A percentile compares a stretch with the other conserved stretches of the same genome.
phyloP scores from a whole-genome alignment of 2,888 invertebrate genomes.

The Leptinotarsa peninsularis region DNA sequence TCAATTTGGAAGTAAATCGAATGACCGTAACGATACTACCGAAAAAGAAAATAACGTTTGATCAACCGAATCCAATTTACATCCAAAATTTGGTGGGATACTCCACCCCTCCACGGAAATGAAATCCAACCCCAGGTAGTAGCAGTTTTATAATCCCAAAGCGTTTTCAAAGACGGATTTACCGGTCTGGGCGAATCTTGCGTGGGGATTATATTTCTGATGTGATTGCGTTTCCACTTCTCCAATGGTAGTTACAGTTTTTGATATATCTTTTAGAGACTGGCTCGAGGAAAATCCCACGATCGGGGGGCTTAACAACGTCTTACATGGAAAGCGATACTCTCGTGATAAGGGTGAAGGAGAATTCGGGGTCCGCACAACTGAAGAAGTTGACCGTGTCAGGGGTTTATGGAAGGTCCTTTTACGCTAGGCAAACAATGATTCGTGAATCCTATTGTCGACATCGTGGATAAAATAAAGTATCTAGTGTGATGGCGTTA shows the following conservation, averaged over 20 bases:
- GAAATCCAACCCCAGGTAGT: constrained; percentile 19
- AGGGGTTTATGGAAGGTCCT: background rate
- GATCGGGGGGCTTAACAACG: constrained; percentile 58
- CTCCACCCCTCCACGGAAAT: background rate
- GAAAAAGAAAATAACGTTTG: background rate
- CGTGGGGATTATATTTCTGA: constrained; percentile 49
- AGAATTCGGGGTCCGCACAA: background rate
- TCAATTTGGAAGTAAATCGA: background rate
- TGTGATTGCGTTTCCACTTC: constrained; percentile 50
- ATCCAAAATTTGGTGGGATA: background rate
- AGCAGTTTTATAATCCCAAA: constrained; percentile 36
- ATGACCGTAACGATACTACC: background rate
- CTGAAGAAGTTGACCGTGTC: constrained; percentile 2
- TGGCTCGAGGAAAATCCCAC: constrained; percentile 58
- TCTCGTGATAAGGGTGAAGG: background rate
- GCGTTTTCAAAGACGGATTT: constrained; percentile 39
- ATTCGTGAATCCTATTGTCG: background rate
- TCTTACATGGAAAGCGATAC: constrained; percentile 50
- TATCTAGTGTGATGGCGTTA: too few relatives aligned
- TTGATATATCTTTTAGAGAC: constrained; percentile 61
- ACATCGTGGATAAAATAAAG: too few relatives aligned
- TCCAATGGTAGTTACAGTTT: constrained; percentile 50
- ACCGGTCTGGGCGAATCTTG: constrained; percentile 30
- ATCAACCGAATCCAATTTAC: background rate
- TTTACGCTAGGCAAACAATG: background rate